These are phyloP conservation scores for Nicator chloris DNA, from an alignment of 2,113 vertebrate species.

Conservation along the genomic window DNA sequence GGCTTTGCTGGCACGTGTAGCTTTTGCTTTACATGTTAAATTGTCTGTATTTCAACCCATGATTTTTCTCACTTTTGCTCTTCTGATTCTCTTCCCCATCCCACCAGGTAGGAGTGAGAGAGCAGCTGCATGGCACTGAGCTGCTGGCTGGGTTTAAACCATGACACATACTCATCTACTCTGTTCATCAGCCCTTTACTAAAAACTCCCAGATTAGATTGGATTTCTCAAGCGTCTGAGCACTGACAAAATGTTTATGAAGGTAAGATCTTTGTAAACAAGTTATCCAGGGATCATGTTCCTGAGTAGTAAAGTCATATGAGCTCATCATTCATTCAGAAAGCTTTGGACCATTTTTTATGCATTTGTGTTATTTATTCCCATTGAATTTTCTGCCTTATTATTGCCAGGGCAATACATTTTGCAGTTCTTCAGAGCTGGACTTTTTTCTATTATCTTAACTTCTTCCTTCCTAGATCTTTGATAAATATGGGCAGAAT, in stretches of 20 bases:
- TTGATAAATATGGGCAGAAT: neutral
- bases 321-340: neutral
- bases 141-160: neutral
- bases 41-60: neutral
- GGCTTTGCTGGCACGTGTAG: neutral
- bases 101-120: neutral
- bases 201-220: neutral
- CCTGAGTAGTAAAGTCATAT: neutral
- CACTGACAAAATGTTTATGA: neutral
- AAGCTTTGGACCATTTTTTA: neutral
- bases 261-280: neutral
- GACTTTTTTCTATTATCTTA: neutral
- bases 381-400: neutral
- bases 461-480: neutral
- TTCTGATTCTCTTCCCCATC: neutral
- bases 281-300: neutral
- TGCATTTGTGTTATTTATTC: neutral
- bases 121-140: neutral
- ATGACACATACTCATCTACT: neutral
- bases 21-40: neutral
- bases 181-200: neutral
- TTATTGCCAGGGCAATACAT: neutral
- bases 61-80: neutral
- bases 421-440: neutral
- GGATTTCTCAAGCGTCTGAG: neutral